Percentiles rank a stretch among this genome's conserved stretches.
Evolutionary conservation across 2,797 vertebrate genomes (phyloP).

Genomic region (Darevskia nairensis): DNA sequence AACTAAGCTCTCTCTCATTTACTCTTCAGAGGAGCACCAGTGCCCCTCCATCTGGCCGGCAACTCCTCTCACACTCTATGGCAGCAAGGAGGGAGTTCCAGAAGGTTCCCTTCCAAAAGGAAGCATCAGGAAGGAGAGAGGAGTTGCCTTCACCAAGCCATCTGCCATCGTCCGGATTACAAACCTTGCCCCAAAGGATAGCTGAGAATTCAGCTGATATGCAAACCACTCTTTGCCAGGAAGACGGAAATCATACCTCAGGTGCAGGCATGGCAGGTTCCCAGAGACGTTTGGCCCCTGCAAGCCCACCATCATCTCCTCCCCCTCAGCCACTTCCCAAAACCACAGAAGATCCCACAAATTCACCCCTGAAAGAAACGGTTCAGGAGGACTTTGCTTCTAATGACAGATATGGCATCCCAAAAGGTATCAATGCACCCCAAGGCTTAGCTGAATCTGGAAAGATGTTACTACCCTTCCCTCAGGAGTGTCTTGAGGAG

Average conservation of each 20-base stretch:
- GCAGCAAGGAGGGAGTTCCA: constrained; percentile 46
- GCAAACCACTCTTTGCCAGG: neutral
- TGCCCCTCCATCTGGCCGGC: neutral
- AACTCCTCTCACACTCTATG: constrained; percentile 27
- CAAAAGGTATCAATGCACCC: neutral
- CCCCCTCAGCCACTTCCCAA: neutral
- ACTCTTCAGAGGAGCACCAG: constrained; percentile 58
- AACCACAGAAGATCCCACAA: neutral
- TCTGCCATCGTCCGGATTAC: neutral
- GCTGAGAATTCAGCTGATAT: neutral
- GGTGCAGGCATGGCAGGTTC: constrained; percentile 39
- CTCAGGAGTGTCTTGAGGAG: neutral
- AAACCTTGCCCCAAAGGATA: neutral
- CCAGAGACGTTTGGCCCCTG: neutral
- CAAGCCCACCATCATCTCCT: fast-evolving
- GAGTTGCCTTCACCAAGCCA: neutral
- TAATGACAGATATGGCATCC: neutral
- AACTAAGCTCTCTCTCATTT: constrained; percentile 76
- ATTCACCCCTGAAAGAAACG: neutral
- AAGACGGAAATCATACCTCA: neutral
- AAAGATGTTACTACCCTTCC: neutral
- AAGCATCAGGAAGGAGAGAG: neutral
- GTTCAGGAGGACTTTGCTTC: neutral
- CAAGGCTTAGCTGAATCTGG: neutral
- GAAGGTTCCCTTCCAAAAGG: constrained; percentile 9